These are phyloP conservation scores for Polydrusus pterygomalis DNA, from an alignment of 2,888 invertebrate genomes.

Conservation along the genomic window DNA sequence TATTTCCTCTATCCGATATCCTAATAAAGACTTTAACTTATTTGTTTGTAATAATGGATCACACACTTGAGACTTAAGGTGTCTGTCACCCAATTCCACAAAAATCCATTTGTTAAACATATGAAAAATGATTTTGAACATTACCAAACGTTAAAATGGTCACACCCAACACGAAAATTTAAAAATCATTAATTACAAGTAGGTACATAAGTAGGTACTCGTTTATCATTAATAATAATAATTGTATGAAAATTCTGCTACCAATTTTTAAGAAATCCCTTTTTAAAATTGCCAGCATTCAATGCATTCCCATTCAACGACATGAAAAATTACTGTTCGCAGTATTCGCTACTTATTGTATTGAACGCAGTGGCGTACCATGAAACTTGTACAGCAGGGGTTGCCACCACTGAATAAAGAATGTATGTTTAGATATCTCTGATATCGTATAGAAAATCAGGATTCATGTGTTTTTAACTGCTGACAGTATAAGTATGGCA, in stretches of 20 bases:
- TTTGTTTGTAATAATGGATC: constrained; percentile 27
- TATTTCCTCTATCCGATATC: too few species aligned
- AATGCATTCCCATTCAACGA: constrained; percentile 3
- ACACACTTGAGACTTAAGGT: constrained; percentile 39
- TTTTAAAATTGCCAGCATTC: constrained; percentile 14
- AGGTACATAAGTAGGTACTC: too few species aligned
- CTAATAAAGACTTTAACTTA: too few species aligned
- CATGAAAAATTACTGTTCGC: constrained; percentile 30
- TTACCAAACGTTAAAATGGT: constrained; percentile 5
- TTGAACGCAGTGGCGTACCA: not conserved
- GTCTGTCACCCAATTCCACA: not conserved
- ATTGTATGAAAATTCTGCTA: constrained; percentile 23
- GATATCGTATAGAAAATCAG: too few species aligned
- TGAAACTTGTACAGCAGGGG: too few species aligned
- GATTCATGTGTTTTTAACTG: too few species aligned
- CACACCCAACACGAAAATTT: constrained; percentile 29
- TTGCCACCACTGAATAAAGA: too few species aligned
- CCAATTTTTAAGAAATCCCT: constrained; percentile 16
- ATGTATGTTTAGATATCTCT: too few species aligned
- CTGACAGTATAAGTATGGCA: too few species aligned
- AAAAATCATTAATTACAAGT: constrained; percentile 33
- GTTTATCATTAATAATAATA: constrained; percentile 26
- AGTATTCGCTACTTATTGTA: not conserved
- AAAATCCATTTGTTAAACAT: constrained; percentile 18
- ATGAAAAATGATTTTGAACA: constrained; percentile 20